Conservation (phyloP, 2,113 vertebrate species). For the Pongo abelii region DNA sequence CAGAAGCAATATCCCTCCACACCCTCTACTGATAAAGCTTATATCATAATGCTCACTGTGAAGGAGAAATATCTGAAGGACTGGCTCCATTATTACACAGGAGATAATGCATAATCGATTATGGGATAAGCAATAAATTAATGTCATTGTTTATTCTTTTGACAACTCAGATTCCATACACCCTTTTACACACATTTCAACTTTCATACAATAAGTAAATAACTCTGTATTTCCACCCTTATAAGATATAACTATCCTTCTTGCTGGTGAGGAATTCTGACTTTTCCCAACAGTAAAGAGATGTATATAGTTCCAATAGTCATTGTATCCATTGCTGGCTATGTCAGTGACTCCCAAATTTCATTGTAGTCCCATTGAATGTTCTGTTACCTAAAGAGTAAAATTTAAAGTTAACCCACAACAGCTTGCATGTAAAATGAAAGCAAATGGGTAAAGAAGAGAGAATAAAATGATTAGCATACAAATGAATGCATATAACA, state of each 20-base stretch:
- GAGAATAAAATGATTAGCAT: background rate
- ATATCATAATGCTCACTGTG: background rate
- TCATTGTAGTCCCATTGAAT: background rate
- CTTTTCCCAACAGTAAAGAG: background rate
- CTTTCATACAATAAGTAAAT: background rate
- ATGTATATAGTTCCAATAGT: background rate
- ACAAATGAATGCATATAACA: background rate
- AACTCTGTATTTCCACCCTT: background rate
- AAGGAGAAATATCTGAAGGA: background rate
- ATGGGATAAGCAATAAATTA: background rate
- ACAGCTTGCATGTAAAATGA: background rate
- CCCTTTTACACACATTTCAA: background rate
- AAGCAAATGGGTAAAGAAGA: background rate
- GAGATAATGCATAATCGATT: background rate
- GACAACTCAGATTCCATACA: background rate
- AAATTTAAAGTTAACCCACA: background rate
- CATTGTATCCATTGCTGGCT: background rate
- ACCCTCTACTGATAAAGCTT: background rate
- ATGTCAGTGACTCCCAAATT: background rate
- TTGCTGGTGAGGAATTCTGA: background rate
- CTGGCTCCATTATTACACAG: background rate
- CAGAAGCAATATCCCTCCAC: background rate
- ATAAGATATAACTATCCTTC: background rate
- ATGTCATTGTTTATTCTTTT: background rate
- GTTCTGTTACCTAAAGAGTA: background rate